Evolutionary conservation across 2,113 vertebrate genomes (phyloP).

Genomic region (Alouatta palliata): DNA sequence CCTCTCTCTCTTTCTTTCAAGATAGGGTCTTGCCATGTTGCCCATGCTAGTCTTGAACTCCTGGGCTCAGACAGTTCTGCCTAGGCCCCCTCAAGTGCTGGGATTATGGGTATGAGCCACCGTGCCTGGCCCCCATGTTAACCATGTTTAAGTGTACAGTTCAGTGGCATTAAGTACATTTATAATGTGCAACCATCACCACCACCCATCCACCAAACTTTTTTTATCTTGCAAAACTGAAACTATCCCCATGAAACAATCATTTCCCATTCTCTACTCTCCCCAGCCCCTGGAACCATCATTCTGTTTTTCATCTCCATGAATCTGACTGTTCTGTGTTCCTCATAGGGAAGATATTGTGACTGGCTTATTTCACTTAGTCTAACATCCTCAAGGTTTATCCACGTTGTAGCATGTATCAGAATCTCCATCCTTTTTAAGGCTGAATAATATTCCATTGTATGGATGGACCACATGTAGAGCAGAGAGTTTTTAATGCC

Average conservation of each 20-base stretch:
- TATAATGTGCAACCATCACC: fast-evolving
- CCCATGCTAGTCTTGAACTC: too few relatives aligned
- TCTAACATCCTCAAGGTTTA: not conserved
- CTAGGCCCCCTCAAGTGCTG: too few relatives aligned
- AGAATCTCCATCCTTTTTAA: not conserved
- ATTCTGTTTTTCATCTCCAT: fast-evolving
- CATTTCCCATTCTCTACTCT: not conserved
- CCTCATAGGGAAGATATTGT: not conserved
- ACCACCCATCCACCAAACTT: too few relatives aligned
- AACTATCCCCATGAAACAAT: not conserved
- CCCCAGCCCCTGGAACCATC: too few relatives aligned
- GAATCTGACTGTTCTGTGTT: not conserved
- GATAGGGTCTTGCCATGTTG: too few relatives aligned
- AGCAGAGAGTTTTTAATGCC: not conserved
- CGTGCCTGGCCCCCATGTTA: too few relatives aligned
- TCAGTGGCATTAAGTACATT: not conserved
- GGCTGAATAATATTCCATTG: not conserved
- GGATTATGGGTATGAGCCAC: too few relatives aligned
- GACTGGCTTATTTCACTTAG: not conserved
- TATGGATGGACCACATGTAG: too few relatives aligned
- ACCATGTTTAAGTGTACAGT: fast-evolving
- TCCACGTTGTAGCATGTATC: fast-evolving
- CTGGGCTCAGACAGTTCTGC: too few relatives aligned
- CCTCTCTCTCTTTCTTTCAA: too few relatives aligned
- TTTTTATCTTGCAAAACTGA: not conserved